Conservation (phyloP, 2,797 vertebrate species). For the Heterohyrax brucei region DNA sequence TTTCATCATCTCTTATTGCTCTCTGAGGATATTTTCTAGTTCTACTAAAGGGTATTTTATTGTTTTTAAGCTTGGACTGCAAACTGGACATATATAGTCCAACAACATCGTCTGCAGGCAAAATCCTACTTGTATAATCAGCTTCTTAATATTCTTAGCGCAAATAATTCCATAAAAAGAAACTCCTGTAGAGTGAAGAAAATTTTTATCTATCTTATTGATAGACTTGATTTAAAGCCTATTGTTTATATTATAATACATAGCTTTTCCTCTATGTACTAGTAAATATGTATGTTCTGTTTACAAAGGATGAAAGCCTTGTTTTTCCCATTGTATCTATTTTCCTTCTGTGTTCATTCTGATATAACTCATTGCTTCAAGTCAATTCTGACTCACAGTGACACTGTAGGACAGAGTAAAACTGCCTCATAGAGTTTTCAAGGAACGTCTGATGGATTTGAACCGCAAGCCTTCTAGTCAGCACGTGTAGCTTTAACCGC, state of each 20-base stretch:
- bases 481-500: too few relatives aligned
- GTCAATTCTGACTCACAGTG: too few relatives aligned
- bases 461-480: too few relatives aligned
- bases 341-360: neutral
- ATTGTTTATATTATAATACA: neutral
- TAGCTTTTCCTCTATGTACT: neutral
- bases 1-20: neutral
- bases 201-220: neutral
- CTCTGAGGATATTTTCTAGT: neutral
- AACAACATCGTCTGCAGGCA: slow-evolving; percentile 5
- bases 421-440: too few relatives aligned
- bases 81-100: slow-evolving; percentile 49
- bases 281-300: neutral
- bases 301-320: neutral
- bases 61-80: neutral
- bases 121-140: neutral
- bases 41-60: slow-evolving; percentile 21
- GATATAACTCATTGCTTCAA: neutral
- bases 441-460: too few relatives aligned
- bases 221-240: neutral
- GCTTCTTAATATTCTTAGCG: neutral
- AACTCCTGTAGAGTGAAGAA: neutral
- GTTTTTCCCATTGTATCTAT: neutral
- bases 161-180: neutral
- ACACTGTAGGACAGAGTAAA: too few relatives aligned